A percentile compares a stretch with the other conserved stretches of the same genome.
Evolutionary conservation across 2,888 invertebrate species (phyloP).

Genomic region (Scrobipalpa atriplicella): DNA sequence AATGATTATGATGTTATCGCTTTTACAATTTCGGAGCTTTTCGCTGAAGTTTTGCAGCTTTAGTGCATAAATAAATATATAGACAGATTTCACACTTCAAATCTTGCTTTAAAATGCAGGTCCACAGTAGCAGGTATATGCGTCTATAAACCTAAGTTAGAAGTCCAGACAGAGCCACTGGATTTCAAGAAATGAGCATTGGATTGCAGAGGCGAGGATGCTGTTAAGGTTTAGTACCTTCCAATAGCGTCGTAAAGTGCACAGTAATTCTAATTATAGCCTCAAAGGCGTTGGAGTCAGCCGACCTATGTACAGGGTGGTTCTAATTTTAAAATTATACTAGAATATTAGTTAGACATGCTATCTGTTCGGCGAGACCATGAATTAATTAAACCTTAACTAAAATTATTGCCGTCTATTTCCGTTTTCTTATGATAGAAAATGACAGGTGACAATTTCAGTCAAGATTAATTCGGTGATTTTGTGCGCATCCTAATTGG

Average conservation of each 20-base stretch:
- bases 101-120: background rate
- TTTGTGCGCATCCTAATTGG: too few relatives aligned
- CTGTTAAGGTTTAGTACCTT: background rate
- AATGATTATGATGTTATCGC: too few relatives aligned
- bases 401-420: too few relatives aligned
- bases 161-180: background rate
- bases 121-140: background rate
- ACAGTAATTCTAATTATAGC: slow-evolving; percentile 3
- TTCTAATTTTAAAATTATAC: background rate
- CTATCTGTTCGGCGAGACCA: too few relatives aligned
- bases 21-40: too few relatives aligned
- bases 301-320: background rate
- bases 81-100: background rate
- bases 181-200: slow-evolving; percentile 4
- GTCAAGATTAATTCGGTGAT: too few relatives aligned
- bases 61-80: background rate
- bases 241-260: slow-evolving; percentile 8
- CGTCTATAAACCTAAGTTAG: background rate
- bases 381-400: too few relatives aligned
- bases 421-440: too few relatives aligned
- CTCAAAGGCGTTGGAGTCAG: background rate
- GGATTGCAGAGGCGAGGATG: background rate
- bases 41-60: too few relatives aligned
- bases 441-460: too few relatives aligned
- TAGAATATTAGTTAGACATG: too few relatives aligned